Evolutionary conservation across 2,888 invertebrate species (phyloP), one percentile per base, ranked within the genome.

Genomic region (Paralinhomoeus sp.): DNA sequence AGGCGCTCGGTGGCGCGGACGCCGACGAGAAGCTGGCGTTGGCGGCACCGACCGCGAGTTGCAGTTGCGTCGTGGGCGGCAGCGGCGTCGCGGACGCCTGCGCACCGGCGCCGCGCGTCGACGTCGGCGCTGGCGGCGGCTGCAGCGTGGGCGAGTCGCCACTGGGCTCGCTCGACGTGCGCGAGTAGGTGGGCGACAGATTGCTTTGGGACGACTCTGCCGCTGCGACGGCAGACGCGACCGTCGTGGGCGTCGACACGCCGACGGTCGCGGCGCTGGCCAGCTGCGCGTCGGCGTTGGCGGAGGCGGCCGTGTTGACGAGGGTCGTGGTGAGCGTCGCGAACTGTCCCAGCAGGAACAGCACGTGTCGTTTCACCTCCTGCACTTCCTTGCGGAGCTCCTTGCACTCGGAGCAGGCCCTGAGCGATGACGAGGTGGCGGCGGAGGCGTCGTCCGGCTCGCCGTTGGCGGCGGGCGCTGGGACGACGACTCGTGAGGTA

Each of bases 341-440:
- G 34, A 43, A 38, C 38, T 43, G 43, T 3, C 33, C 17, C 17
- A 43, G 23, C 17, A 43, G 34, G 23, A 24, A 38, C 24, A n/a
- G 33, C 38, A 43, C 20, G 5, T 22, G 33, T 3, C 24, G 33
- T 18, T 38, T 37, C 21, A 43, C 33, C 34, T 43, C 43, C 5
- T 34, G 43, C 31, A 43, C 43, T 21, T 43, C 43, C n/a, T 22
- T 18, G 1, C 43, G 31, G 31, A 43, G 39, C 24, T 43, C 38
- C 23, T 18, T 12, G 23, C 37, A 37, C 9, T 37, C 37, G 22
- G 37, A 37, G 23, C 37, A 37, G 37, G n/a, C 37, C n/a, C 18
- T 7, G 37, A n/a, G 7, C 7, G 37, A n/a, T 36, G 37, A n/a
- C 31, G 9, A 15, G 31, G 31, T 9, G 31, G 15, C 12, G 31